These are phyloP conservation scores for Diadromus collaris DNA, from an alignment of 2,888 invertebrate genomes.

Conservation along the genomic window DNA sequence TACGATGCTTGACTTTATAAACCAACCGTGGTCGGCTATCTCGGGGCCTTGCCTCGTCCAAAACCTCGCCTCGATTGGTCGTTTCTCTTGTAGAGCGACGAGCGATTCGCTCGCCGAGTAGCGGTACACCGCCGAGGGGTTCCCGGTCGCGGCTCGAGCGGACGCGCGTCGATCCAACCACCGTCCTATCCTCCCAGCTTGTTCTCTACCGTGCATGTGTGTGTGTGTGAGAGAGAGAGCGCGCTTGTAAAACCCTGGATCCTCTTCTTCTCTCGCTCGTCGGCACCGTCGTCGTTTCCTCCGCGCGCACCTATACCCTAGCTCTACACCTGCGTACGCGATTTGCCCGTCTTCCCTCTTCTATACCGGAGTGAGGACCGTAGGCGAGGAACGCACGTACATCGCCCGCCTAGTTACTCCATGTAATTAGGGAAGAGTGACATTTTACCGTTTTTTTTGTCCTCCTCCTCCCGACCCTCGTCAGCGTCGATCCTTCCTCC, in stretches of 20 bases:
- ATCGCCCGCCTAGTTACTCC: slow-evolving; percentile 68
- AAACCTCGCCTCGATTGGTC: slow-evolving; percentile 71
- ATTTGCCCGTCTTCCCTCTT: slow-evolving; percentile 51
- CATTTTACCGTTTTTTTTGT: slow-evolving; percentile 75
- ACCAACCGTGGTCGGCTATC: slow-evolving; percentile 72
- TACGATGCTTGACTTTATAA: slow-evolving; percentile 79
- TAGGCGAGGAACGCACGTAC: slow-evolving; percentile 51
- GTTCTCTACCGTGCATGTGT: slow-evolving; percentile 24
- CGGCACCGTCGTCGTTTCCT: slow-evolving; percentile 38
- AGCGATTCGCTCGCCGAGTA: slow-evolving; percentile 67
- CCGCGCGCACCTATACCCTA: slow-evolving; percentile 46
- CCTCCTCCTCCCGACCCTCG: slow-evolving; percentile 33
- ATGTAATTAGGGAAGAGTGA: slow-evolving; percentile 76
- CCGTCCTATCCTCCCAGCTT: slow-evolving; percentile 42
- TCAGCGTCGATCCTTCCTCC: slow-evolving; percentile 20
- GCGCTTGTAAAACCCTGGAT: slow-evolving; percentile 19
- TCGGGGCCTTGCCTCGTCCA: slow-evolving; percentile 65
- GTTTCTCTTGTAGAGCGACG: slow-evolving; percentile 67
- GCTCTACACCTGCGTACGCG: slow-evolving; percentile 45
- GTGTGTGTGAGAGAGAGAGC: not conserved
- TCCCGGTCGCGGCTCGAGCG: slow-evolving; percentile 32
- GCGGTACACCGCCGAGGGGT: slow-evolving; percentile 58
- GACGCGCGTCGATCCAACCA: slow-evolving; percentile 47
- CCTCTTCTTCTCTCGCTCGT: slow-evolving; percentile 56
- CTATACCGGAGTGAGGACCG: slow-evolving; percentile 13